Base-by-base conservation (phyloP, 64 coral and sea anemone species). In the Actinia tenebrosa region DNA sequence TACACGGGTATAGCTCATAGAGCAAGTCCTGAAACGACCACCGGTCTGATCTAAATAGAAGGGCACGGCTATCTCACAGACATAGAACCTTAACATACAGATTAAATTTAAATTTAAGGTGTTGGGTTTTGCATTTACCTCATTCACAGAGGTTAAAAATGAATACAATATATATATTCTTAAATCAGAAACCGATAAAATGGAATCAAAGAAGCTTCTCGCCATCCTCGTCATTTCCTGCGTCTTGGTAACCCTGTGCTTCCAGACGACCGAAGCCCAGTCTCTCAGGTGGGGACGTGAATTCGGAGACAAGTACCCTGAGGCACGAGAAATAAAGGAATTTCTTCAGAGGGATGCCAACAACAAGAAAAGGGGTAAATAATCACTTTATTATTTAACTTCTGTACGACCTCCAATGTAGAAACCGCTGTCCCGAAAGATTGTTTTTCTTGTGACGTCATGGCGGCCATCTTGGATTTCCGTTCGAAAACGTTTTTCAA, bases 161-260 rank as follows among this genome's bases (percentile, higher is more conserved):
- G n/a, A n/a, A 20, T 66, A n/a, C 30, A 37, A 37, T 66, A 23
- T n/a, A 7, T 66, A 23, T 66, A 3, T 9, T 66, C 13, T 30
- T 26, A 6, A 75, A 66, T 10, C 45, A 81, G 79, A 81, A 50
- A 50, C 43, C 50, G 22, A 50, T 50, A 81, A 16, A 81, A 81
- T 81, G 79, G 79, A 81, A 81, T 81, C 79, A 25, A 81, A 81
- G 50, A 81, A 81, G 79, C 79, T 81, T 81, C 43, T 81, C 17
- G 50, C 46, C 79, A 45, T 81, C 50, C 79, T 81, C 79, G 79
- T 81, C 79, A 81, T 81, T 23, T 81, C 79, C 45, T 81, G 79
- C 17, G 79, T 81, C 79, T 81, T 81, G 46, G 44, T 81, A 53
- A 50, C 79, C 43, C 19, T 81, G 79, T 81, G 44, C 44, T 45